Conservation (phyloP, 2,888 invertebrate species). For the Leptothorax acervorum region DNA sequence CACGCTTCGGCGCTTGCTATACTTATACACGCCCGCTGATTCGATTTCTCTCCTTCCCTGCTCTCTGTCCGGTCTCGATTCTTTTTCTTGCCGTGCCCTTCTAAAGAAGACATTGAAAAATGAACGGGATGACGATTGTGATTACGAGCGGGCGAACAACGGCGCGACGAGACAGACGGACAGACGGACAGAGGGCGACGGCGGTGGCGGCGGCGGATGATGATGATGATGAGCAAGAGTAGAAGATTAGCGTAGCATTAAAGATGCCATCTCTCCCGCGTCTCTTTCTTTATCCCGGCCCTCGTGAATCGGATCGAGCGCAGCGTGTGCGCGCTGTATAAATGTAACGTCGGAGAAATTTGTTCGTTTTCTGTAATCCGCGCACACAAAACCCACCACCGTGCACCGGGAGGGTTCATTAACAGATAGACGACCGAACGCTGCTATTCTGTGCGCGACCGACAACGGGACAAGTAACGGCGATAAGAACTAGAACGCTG, state of each 20-base stretch:
- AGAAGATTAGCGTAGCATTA: constrained; percentile 76
- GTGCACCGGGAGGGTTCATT: constrained; percentile 27
- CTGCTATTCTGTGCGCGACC: constrained; percentile 42
- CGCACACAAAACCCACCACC: constrained; percentile 17
- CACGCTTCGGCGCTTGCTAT: constrained; percentile 48
- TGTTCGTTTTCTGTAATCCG: constrained; percentile 53
- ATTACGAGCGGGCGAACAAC: constrained; percentile 71
- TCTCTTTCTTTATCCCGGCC: constrained; percentile 69
- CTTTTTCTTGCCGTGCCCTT: constrained; percentile 70
- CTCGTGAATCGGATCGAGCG: constrained; percentile 60
- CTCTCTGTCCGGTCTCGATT: constrained; percentile 68
- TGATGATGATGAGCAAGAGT: constrained; percentile 75
- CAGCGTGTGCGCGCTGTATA: constrained; percentile 64
- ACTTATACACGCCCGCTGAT: constrained; percentile 66
- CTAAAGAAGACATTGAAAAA: constrained; percentile 79
- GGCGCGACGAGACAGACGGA: constrained; percentile 55
- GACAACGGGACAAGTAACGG: constrained; percentile 52
- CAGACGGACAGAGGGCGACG: constrained; percentile 35
- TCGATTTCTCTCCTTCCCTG: constrained; percentile 62
- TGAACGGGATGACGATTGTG: constrained; percentile 77
- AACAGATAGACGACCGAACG: constrained; percentile 28
- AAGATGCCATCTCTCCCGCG: constrained; percentile 70
- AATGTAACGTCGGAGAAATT: constrained; percentile 66
- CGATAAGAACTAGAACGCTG: not conserved
- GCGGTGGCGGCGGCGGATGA: constrained; percentile 60